Conservation (phyloP, 2,888 invertebrate genomes). For the Cynaeus angustus region DNA sequence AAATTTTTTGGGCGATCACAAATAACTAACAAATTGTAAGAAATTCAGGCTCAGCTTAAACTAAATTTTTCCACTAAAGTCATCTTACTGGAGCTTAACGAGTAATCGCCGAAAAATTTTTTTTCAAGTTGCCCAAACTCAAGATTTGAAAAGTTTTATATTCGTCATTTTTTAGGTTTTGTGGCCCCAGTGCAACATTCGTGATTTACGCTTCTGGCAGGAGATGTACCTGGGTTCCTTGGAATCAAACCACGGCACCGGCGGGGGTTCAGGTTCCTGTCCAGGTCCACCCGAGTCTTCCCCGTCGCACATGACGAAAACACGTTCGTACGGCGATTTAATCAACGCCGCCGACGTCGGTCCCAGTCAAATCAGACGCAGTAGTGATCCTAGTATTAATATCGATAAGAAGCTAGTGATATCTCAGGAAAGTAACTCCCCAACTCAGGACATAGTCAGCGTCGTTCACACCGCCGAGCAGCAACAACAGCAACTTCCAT, state of each 20-base stretch:
- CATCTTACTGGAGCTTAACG: no score
- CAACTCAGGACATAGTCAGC: constrained; percentile 40
- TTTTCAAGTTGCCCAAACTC: no score
- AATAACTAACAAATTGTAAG: no score
- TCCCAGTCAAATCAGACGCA: constrained; percentile 77
- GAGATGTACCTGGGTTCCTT: constrained; percentile 84
- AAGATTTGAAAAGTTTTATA: no score
- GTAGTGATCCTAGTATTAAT: constrained; percentile 89
- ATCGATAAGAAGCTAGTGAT: constrained; percentile 77
- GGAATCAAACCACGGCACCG: constrained; percentile 64
- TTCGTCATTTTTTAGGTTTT: constrained; percentile 83
- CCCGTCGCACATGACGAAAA: constrained; percentile 79
- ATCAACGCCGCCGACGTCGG: constrained; percentile 78
- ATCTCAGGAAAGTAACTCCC: constrained; percentile 50
- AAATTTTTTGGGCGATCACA: no score
- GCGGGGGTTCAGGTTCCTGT: constrained; percentile 64
- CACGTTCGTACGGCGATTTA: constrained; percentile 90
- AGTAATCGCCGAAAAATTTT: no score
- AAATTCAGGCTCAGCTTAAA: no score
- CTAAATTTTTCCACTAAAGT: no score
- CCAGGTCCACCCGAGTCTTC: constrained; percentile 70
- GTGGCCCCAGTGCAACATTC: constrained; percentile 89
- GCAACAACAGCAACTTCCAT: not conserved
- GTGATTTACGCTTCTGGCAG: constrained; percentile 88
- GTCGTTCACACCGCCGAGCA: not conserved